Percentiles rank a stretch among this genome's conserved stretches.
Evolutionary conservation across 1,140 invertebrate species (phyloP).

Genomic region (Fopius arisanus): DNA sequence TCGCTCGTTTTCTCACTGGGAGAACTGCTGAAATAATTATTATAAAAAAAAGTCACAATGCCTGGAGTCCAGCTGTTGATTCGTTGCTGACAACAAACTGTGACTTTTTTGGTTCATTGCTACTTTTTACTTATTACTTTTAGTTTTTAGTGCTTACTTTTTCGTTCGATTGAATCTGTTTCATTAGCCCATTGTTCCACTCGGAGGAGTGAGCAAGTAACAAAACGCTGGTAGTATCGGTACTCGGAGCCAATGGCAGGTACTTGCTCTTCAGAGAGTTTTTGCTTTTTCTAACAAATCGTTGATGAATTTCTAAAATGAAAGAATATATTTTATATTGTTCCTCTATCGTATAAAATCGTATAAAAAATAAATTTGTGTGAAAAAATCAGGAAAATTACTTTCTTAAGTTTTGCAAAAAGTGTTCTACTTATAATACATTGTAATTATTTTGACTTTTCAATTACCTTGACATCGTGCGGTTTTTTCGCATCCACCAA

Average conservation of each 20-base stretch:
- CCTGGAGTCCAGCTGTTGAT: background rate
- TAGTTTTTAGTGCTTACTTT: background rate
- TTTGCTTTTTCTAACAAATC: conserved; percentile 89
- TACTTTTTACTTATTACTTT: background rate
- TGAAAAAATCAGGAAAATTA: conserved; percentile 35
- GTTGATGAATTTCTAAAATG: conserved; percentile 86
- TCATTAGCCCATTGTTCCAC: background rate
- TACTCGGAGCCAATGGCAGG: conserved; percentile 29
- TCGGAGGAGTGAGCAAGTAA: conserved; percentile 47
- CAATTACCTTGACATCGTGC: conserved; percentile 83
- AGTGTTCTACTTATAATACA: conserved; percentile 27
- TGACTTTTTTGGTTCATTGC: background rate
- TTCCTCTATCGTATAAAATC: background rate
- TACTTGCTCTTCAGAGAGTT: conserved; percentile 72
- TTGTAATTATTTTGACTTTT: conserved; percentile 29
- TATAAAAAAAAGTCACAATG: background rate
- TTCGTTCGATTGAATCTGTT: background rate
- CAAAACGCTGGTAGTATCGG: conserved; percentile 34
- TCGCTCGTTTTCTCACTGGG: background rate
- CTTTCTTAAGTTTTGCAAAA: no score
- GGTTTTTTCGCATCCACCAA: conserved; percentile 83
- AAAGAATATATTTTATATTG: conserved; percentile 30
- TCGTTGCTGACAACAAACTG: background rate
- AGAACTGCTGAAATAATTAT: conserved; percentile 1
- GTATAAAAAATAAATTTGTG: no score